Evolutionary conservation across 2,797 vertebrate genomes (phyloP).

Genomic region (Phrynocephalus forsythii): DNA sequence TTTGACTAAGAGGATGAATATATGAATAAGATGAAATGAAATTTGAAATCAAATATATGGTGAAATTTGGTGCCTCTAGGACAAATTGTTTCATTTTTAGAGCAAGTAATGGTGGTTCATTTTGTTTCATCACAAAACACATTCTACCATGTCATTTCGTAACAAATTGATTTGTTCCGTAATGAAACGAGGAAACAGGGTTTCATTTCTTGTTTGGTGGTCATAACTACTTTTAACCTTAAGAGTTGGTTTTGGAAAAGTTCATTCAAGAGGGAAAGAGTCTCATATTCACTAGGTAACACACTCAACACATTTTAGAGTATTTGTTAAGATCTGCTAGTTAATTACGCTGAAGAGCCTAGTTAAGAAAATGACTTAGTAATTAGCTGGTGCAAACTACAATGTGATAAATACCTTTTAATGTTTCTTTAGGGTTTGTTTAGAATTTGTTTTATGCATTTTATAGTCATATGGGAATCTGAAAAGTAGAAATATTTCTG

Average conservation of each 20-base stretch:
- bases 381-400: conserved; percentile 1
- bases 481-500: conserved; percentile 34
- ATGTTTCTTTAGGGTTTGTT: neutral
- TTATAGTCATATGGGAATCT: conserved; percentile 24
- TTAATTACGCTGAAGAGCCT: conserved; percentile 15
- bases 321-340: neutral
- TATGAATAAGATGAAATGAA: too few relatives aligned
- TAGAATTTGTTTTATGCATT: neutral
- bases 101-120: too few relatives aligned
- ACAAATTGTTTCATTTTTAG: too few relatives aligned
- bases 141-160: too few relatives aligned
- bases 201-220: too few relatives aligned
- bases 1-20: too few relatives aligned
- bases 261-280: too few relatives aligned
- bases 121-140: too few relatives aligned
- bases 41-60: too few relatives aligned
- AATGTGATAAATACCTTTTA: conserved; percentile 13
- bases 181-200: too few relatives aligned
- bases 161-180: too few relatives aligned
- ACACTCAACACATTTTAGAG: neutral
- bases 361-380: conserved; percentile 33
- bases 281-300: neutral
- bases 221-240: neutral
- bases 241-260: neutral
- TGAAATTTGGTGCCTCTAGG: too few relatives aligned